Evolutionary conservation across 2,888 invertebrate genomes (phyloP).

Genomic region (Gisinianus flammeolus): DNA sequence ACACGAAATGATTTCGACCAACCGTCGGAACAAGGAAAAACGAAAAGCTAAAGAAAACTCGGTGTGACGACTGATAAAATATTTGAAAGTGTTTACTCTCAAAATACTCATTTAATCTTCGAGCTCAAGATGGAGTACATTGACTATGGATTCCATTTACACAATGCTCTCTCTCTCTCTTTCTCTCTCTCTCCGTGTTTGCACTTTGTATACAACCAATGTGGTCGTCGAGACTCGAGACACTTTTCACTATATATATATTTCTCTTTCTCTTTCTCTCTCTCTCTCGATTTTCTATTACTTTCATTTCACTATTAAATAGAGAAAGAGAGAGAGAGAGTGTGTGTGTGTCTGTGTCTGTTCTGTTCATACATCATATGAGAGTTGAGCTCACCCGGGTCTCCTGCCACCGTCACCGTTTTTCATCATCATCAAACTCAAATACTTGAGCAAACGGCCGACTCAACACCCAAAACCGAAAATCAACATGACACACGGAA

Average conservation of each 20-base stretch:
- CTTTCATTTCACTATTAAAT: too few relatives aligned
- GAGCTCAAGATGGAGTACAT: conserved; percentile 49
- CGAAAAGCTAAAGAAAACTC: conserved; percentile 17
- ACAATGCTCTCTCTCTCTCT: conserved; percentile 30
- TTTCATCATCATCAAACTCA: too few relatives aligned
- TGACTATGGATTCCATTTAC: conserved; percentile 36
- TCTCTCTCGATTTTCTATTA: too few relatives aligned
- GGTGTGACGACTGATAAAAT: conserved; percentile 49
- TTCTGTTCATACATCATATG: too few relatives aligned
- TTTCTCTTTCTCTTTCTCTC: too few relatives aligned
- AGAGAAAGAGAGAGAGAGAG: too few relatives aligned
- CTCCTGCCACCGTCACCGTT: too few relatives aligned
- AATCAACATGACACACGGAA: not conserved
- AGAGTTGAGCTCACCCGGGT: too few relatives aligned
- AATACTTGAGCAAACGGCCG: too few relatives aligned
- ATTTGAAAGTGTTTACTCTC: conserved; percentile 53
- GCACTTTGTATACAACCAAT: conserved; percentile 6
- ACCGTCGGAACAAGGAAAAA: not conserved
- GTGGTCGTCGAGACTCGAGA: too few relatives aligned
- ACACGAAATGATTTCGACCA: not conserved
- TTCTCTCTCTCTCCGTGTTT: not conserved
- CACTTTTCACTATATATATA: too few relatives aligned
- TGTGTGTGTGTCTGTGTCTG: too few relatives aligned
- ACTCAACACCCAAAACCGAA: not conserved
- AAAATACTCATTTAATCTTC: conserved; percentile 54